Conservation (phyloP, 2,797 vertebrate species). For the Halcyon leucocephala region DNA sequence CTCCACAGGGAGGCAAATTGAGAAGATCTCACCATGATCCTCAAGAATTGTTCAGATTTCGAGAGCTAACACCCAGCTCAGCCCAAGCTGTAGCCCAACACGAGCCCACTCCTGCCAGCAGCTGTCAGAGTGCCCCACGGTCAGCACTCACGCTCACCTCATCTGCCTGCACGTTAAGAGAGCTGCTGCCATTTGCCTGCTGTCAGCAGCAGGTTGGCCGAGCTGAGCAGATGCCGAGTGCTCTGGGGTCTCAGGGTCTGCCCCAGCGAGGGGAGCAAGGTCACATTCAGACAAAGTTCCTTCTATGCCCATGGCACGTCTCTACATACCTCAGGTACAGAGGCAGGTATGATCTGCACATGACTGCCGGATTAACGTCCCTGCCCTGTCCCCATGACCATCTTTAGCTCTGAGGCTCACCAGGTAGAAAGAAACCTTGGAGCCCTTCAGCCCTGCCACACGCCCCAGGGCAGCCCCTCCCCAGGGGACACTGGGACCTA, state of each 20-base stretch:
- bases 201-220: neutral
- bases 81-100: neutral
- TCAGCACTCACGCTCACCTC: too few relatives aligned
- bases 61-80: neutral
- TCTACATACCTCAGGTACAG: too few relatives aligned
- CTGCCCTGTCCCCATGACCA: neutral
- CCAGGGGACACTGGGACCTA: too few relatives aligned
- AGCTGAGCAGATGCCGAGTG: rapidly evolving
- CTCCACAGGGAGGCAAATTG: rapidly evolving
- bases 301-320: too few relatives aligned
- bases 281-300: neutral
- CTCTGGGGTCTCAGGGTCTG: neutral
- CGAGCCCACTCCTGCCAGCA: too few relatives aligned
- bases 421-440: too few relatives aligned
- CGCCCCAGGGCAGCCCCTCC: too few relatives aligned
- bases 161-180: too few relatives aligned
- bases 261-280: neutral
- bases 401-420: neutral
- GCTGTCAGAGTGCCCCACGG: too few relatives aligned
- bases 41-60: neutral
- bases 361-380: neutral
- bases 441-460: neutral
- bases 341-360: rapidly evolving
- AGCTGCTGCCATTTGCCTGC: neutral
- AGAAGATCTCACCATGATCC: neutral